Evolutionary conservation across 2,888 invertebrate species (phyloP).

Genomic region (Stenotaenia linearis): DNA sequence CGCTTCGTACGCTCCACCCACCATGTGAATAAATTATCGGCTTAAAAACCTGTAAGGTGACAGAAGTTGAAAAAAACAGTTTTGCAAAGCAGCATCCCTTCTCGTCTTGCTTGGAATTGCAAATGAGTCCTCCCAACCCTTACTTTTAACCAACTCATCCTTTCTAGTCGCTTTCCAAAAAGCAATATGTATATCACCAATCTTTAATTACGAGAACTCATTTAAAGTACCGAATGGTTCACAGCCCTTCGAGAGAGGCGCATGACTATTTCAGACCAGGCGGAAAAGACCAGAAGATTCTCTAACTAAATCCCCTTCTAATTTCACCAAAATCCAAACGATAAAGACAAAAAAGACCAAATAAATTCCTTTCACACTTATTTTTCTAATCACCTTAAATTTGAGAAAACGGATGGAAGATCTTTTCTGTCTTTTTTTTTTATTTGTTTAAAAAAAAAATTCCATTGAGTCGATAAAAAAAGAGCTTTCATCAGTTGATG

Average conservation of each 20-base stretch:
- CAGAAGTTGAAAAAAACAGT: slow-evolving; percentile 3
- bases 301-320: not conserved
- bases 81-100: slow-evolving; percentile 4
- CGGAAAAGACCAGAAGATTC: not conserved
- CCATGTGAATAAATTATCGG: not conserved
- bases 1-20: not conserved
- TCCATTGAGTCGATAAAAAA: not conserved
- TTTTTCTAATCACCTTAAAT: slow-evolving; percentile 3
- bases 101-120: slow-evolving; percentile 3
- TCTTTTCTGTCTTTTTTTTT: not conserved
- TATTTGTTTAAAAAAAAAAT: not conserved
- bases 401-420: not conserved
- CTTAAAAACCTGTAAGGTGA: not conserved
- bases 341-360: not conserved
- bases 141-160: not conserved
- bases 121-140: not conserved
- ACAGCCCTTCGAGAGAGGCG: not conserved
- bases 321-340: not conserved
- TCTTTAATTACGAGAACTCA: slow-evolving; percentile 9
- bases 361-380: slow-evolving; percentile 9
- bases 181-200: slow-evolving; percentile 9
- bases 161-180: slow-evolving; percentile 9
- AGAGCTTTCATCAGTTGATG: not conserved
- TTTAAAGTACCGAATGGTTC: not conserved
- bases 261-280: not conserved